phyloP scores from a whole-genome alignment of 2,797 vertebrate genomes.

The Chromis chromis region DNA sequence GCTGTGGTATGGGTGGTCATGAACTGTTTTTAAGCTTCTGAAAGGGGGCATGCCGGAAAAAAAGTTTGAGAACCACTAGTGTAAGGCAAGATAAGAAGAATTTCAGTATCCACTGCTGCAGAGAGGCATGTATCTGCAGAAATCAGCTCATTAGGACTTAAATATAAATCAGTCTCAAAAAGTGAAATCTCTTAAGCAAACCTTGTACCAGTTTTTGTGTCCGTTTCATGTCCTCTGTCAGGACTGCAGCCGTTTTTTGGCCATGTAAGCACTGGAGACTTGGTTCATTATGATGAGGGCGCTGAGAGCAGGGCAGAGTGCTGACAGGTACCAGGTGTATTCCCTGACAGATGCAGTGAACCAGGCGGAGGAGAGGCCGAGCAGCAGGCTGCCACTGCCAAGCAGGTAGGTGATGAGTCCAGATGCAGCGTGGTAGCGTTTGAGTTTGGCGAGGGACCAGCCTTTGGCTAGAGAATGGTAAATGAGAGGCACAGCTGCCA shows the following conservation, averaged over 20 bases:
- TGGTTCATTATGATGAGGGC: constrained; percentile 94
- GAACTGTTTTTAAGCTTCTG: no score
- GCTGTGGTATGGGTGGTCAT: no score
- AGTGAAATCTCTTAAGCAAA: neutral
- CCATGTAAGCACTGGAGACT: constrained; percentile 91
- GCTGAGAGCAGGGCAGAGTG: constrained; percentile 86
- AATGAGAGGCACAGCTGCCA: constrained; percentile 87
- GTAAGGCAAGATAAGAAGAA: no score
- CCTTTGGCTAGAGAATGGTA: constrained; percentile 91
- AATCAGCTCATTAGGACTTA: no score
- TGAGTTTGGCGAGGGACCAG: constrained; percentile 93
- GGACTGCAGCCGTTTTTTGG: constrained; percentile 91
- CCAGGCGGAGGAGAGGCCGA: constrained; percentile 93
- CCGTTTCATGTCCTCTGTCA: constrained; percentile 46
- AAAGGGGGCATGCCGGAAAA: no score
- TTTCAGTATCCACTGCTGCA: no score
- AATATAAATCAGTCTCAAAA: no score
- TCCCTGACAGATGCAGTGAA: constrained; percentile 85
- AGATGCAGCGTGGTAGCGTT: constrained; percentile 92
- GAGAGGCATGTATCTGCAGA: no score
- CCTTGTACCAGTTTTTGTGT: neutral
- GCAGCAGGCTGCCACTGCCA: constrained; percentile 88
- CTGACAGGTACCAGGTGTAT: constrained; percentile 88
- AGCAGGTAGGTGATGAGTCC: constrained; percentile 93
- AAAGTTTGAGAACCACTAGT: no score